phyloP scores from a whole-genome alignment of 2,888 invertebrate species.

The Mythimna lalbum region DNA sequence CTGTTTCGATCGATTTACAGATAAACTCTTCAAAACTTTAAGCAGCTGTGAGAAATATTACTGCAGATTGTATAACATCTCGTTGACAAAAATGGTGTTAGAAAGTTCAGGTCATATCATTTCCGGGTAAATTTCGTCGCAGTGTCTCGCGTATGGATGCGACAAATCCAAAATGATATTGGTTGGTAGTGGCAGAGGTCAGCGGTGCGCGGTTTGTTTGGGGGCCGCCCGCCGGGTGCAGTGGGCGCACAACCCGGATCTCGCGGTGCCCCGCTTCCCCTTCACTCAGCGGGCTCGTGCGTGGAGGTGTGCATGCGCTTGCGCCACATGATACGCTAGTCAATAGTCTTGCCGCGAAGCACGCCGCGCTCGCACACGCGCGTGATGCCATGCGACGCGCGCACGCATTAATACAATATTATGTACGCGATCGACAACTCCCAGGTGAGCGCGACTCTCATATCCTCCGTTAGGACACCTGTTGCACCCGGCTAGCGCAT shows the following conservation, averaged over 20 bases:
- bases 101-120: slow-evolving; percentile 56
- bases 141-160: slow-evolving; percentile 69
- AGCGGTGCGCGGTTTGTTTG: slow-evolving; percentile 79
- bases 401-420: slow-evolving; percentile 82
- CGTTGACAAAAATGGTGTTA: slow-evolving; percentile 38
- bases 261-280: slow-evolving; percentile 88
- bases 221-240: slow-evolving; percentile 84
- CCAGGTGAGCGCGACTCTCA: slow-evolving; percentile 86
- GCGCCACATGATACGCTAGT: slow-evolving; percentile 69
- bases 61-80: slow-evolving; percentile 34
- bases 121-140: slow-evolving; percentile 60
- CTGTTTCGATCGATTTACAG: not conserved
- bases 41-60: slow-evolving; percentile 2
- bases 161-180: slow-evolving; percentile 71
- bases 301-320: slow-evolving; percentile 81
- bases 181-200: slow-evolving; percentile 80
- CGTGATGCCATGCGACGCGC: slow-evolving; percentile 81
- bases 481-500: slow-evolving; percentile 54
- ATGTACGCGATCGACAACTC: slow-evolving; percentile 89
- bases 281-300: slow-evolving; percentile 86
- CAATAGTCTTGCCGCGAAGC: slow-evolving; percentile 85
- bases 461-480: slow-evolving; percentile 67
- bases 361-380: slow-evolving; percentile 80
- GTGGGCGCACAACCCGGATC: slow-evolving; percentile 90
- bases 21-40: slow-evolving; percentile 2